A percentile compares a stretch with the other conserved stretches of the same genome.
phyloP scores from a whole-genome alignment of 1,140 invertebrate species.

The Chironomus striatipennis region DNA sequence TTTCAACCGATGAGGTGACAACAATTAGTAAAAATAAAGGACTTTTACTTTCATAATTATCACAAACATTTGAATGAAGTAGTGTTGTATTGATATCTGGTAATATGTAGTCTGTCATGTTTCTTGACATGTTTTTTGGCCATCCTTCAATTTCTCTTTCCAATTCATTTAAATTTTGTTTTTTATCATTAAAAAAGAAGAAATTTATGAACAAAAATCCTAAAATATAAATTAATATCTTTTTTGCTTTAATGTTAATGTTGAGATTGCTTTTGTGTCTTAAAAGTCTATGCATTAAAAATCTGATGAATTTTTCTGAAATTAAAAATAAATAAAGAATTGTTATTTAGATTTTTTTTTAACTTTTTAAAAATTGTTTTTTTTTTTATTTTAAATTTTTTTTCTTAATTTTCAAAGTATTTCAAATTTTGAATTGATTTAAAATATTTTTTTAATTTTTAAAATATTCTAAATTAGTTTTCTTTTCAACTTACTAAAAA shows the following conservation, averaged over 20 bases:
- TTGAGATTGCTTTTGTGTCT: not conserved
- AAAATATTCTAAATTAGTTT: no score
- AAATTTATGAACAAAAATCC: not conserved
- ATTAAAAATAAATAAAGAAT: no score
- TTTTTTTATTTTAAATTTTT: no score
- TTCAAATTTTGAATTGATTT: no score
- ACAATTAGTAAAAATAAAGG: slow-evolving; percentile 57
- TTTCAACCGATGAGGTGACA: slow-evolving; percentile 59
- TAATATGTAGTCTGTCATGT: slow-evolving; percentile 58
- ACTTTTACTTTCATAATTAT: slow-evolving; percentile 36
- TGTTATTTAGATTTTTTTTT: no score
- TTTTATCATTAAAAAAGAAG: not conserved
- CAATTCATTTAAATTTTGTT: slow-evolving; percentile 36
- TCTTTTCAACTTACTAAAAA: no score
- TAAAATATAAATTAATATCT: slow-evolving; percentile 27
- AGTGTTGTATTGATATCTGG: slow-evolving; percentile 58
- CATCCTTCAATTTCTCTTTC: slow-evolving; percentile 59
- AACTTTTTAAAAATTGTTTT: no score
- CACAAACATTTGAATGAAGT: slow-evolving; percentile 54
- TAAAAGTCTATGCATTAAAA: slow-evolving; percentile 27
- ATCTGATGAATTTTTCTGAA: not conserved
- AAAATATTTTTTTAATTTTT: no score
- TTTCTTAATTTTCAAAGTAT: no score
- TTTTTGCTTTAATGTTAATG: slow-evolving; percentile 26
- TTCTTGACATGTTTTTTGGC: slow-evolving; percentile 60